Percentiles rank a stretch among this genome's conserved stretches.
Evolutionary conservation across 2,797 vertebrate genomes (phyloP).

Genomic region (Serranus cabrilla): DNA sequence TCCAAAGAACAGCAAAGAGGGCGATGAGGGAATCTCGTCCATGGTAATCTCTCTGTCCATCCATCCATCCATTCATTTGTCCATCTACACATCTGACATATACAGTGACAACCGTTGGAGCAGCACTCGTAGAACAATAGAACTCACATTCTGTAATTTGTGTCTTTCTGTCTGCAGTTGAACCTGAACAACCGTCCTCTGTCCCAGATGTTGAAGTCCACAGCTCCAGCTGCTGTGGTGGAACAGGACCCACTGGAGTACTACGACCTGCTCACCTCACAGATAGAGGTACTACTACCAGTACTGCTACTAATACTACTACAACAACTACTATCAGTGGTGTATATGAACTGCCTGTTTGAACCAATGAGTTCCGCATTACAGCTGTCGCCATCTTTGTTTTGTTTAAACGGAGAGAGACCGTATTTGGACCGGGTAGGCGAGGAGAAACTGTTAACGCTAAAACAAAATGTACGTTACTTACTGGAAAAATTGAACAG

Average conservation of each 20-base stretch:
- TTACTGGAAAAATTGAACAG: no score
- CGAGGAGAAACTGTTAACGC: no score
- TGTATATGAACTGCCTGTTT: no score
- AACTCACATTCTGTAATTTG: not conserved
- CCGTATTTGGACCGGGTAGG: no score
- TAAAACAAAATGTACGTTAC: no score
- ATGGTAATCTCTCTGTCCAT: conserved; percentile 86
- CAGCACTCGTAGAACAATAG: no score
- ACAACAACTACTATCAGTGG: no score
- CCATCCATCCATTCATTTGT: not conserved
- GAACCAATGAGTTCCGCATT: no score
- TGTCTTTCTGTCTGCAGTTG: conserved; percentile 84
- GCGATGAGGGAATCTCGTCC: conserved; percentile 94
- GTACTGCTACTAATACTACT: not conserved
- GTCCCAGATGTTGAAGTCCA: conserved; percentile 94
- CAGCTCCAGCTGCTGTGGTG: conserved; percentile 84
- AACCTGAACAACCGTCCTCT: conserved; percentile 96
- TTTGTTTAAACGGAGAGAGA: no score
- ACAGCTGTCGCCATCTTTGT: no score
- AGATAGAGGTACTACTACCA: conserved; percentile 89
- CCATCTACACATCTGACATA: no score
- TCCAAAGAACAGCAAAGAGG: conserved; percentile 89
- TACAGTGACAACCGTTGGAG: no score
- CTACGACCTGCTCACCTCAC: conserved; percentile 92
- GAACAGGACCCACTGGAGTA: conserved; percentile 93